Evolutionary conservation across 2,888 invertebrate genomes (phyloP), one percentile per base, ranked within the genome.

Genomic region (Biston stratarius): DNA sequence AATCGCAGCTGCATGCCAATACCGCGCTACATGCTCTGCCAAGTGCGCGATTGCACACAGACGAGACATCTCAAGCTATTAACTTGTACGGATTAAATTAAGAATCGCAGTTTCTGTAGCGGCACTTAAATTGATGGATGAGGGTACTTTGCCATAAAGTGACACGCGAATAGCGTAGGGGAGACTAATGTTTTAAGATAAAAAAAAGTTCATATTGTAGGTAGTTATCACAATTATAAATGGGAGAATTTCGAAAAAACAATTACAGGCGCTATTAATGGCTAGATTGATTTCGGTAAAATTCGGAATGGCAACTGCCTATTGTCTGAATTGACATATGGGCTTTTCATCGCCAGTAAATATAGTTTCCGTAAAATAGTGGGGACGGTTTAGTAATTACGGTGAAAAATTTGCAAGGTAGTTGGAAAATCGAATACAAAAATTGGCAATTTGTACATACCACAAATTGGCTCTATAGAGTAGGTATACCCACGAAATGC

Each of bases 1-100:
- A 91, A 93, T 91, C 89, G 90, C 87, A 83, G 82, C 82, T 76
- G 77, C 87, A 88, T 92, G 92, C 92, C 92, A 92, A 92, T 91
- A 90, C 81, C 76, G 79, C 76, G 73, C 83, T 77, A 82, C 83
- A 81, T 83, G 77, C 80, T 38, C 38, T 82, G 83, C 82, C 90
- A 90, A 90, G 81, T 82, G 79, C 77, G 75, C 82, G 85, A 88
- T 88, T 87, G 85, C 84, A 82, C 80, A 79, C 77, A 44, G 33
- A 61, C 73, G 61, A 70, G 67, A 74, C 70, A 67, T 65, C 45
- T 57, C 56, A 51, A 57, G 61, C 70, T 59, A 74, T 72, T 72
- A 63, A 71, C 56, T 70, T 62, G 59, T 47, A 62, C 34, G 69
- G 67, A 67, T 68, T 73, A 71, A 67, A 72, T 71, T 67, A 67